Conservation (phyloP, 2,113 vertebrate species). For the Lonchura striata region DNA sequence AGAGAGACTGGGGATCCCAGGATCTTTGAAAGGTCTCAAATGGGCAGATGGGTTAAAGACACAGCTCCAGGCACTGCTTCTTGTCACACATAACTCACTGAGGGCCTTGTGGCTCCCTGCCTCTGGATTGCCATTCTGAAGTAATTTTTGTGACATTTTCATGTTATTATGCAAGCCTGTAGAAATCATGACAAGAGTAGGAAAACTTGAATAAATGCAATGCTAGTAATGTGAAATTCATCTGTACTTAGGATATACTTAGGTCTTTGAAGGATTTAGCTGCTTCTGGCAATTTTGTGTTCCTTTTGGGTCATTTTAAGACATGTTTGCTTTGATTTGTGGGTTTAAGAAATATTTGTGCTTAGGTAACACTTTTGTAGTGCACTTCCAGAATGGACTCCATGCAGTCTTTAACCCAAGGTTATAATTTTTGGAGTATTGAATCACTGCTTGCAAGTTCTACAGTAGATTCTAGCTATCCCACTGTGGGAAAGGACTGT, state of each 20-base stretch:
- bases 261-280: neutral
- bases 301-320: neutral
- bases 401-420: neutral
- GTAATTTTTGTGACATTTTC: slow-evolving; percentile 11
- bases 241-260: neutral
- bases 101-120: neutral
- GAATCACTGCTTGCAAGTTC: neutral
- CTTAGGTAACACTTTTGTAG: neutral
- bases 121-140: neutral
- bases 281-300: neutral
- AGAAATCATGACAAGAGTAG: neutral
- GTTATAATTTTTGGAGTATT: neutral
- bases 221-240: neutral
- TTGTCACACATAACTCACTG: neutral
- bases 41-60: neutral
- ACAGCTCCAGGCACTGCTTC: neutral
- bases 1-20: neutral
- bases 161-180: neutral
- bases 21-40: fast-evolving
- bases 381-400: neutral
- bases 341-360: neutral
- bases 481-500: neutral
- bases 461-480: neutral
- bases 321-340: neutral
- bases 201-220: neutral